A percentile compares a stretch with the other conserved stretches of the same genome.
These are phyloP conservation scores for Macroglossus sobrinus DNA, from an alignment of 2,113 vertebrate genomes.

Conservation along the genomic window DNA sequence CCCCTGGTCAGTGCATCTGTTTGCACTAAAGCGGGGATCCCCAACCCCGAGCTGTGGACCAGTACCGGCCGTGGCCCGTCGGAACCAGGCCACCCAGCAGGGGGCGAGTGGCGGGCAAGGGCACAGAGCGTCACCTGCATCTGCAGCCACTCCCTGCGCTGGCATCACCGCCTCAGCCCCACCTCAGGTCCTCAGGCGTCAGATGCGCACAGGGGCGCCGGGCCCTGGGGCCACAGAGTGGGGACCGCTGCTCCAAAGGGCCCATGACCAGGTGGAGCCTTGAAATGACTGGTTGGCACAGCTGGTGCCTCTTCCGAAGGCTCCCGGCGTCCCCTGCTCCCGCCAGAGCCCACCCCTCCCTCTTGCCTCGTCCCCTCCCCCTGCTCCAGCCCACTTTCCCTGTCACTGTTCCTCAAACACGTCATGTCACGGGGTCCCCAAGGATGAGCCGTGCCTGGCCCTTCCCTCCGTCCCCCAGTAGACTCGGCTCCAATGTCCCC, in stretches of 20 bases:
- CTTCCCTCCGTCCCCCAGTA: neutral
- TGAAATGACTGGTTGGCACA: neutral
- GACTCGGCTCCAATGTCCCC: neutral
- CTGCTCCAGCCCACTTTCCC: neutral
- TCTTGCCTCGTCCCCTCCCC: neutral
- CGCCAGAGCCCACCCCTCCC: neutral
- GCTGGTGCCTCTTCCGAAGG: neutral
- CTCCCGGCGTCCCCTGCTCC: neutral
- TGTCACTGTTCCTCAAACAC: neutral
- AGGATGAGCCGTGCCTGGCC: too few species aligned
- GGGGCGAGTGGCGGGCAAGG: too few species aligned
- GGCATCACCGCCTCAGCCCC: too few species aligned
- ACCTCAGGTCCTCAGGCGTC: too few species aligned
- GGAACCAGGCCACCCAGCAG: too few species aligned
- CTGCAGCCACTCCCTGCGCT: too few species aligned
- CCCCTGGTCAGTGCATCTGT: accelerated
- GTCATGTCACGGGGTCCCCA: accelerated
- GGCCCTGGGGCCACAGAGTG: too few species aligned
- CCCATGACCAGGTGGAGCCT: neutral
- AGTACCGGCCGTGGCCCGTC: too few species aligned
- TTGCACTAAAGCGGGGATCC: neutral
- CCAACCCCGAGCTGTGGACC: too few species aligned
- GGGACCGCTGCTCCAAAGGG: too few species aligned
- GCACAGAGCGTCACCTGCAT: too few species aligned
- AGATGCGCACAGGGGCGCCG: too few species aligned